Percentiles rank a stretch among this genome's conserved stretches.
These are phyloP conservation scores for Sebastes steindachneri DNA, from an alignment of 2,797 vertebrate species.

Conservation along the genomic window DNA sequence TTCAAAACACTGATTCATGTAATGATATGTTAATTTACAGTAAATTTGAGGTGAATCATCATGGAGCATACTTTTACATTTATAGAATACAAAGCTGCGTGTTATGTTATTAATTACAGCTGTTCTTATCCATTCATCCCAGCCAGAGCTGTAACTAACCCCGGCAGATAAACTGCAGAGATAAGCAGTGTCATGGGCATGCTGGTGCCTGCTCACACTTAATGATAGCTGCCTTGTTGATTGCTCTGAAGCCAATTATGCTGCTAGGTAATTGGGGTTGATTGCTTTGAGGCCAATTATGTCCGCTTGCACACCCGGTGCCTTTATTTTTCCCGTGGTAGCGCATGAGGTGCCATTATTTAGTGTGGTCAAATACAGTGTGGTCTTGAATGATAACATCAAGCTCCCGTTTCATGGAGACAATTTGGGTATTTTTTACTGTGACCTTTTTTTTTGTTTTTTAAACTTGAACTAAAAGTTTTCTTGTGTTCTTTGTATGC, in stretches of 20 bases:
- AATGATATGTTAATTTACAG: not conserved
- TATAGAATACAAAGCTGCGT: not conserved
- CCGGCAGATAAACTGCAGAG: conserved; percentile 60
- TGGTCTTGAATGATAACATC: conserved; percentile 64
- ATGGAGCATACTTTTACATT: not conserved
- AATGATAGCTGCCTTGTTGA: conserved; percentile 75
- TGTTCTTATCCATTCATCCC: conserved; percentile 30
- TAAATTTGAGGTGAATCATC: not conserved
- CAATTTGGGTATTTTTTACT: conserved; percentile 14
- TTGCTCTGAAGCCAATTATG: conserved; percentile 75
- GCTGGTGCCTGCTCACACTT: conserved; percentile 70
- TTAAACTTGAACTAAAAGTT: conserved; percentile 5
- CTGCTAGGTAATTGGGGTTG: conserved; percentile 74
- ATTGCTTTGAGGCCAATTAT: conserved; percentile 81
- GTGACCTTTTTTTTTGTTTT: not conserved
- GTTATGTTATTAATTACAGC: conserved; percentile 23
- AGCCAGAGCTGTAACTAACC: conserved; percentile 44
- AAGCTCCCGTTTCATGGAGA: conserved; percentile 24
- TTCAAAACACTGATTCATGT: not conserved
- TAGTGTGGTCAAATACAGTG: conserved; percentile 58
- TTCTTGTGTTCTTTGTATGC: conserved; percentile 16
- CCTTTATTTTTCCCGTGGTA: conserved; percentile 58
- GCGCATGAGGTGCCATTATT: conserved; percentile 50
- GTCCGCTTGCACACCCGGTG: conserved; percentile 49
- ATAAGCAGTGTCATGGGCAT: conserved; percentile 72